phyloP scores from a whole-genome alignment of 1,140 invertebrate species.

The Ips nitidus region DNA sequence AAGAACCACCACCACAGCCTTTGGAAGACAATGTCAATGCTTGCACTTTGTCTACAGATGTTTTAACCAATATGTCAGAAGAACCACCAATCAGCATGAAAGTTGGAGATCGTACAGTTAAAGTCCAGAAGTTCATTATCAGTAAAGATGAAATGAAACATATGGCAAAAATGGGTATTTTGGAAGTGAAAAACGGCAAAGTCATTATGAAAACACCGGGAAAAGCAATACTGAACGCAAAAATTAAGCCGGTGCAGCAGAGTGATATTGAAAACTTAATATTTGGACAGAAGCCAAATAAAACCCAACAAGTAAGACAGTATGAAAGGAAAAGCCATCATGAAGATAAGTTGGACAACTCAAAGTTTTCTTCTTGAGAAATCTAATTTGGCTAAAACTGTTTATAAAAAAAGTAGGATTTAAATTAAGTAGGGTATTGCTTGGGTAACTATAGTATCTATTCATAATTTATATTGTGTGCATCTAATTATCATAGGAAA shows the following conservation, averaged over 20 bases:
- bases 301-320: conserved; percentile 22
- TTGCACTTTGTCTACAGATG: no score
- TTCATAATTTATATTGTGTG: no score
- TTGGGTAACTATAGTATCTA: no score
- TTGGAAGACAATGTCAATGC: no score
- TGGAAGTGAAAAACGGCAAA: conserved; percentile 37
- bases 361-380: no score
- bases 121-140: conserved; percentile 62
- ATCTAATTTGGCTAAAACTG: no score
- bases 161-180: conserved; percentile 58
- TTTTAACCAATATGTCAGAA: no score
- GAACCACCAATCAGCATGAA: conserved; percentile 56
- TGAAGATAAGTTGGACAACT: no score
- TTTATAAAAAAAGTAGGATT: no score
- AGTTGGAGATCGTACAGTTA: conserved; percentile 60
- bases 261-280: conserved; percentile 36
- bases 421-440: no score
- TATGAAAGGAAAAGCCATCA: conserved; percentile 31
- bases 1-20: conserved; percentile 13
- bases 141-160: conserved; percentile 62
- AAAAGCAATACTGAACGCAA: conserved; percentile 36
- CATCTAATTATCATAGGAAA: no score
- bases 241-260: conserved; percentile 32
- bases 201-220: conserved; percentile 35
- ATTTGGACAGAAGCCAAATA: conserved; percentile 8